A percentile compares a stretch with the other conserved stretches of the same genome.
phyloP scores from a whole-genome alignment of 64 coral and sea anemone species.

The Porites australiensis region DNA sequence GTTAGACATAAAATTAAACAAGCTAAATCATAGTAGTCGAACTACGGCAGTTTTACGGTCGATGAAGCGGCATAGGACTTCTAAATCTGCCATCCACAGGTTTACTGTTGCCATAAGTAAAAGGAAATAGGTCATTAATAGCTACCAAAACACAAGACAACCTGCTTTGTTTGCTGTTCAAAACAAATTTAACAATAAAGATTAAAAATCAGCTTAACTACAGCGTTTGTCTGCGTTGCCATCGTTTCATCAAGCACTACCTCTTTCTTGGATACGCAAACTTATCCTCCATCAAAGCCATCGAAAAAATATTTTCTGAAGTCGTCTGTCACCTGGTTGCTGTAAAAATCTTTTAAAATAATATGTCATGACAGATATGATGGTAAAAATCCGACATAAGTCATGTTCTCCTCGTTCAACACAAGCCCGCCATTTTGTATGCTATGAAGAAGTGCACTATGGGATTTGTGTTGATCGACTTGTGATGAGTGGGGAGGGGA shows the following conservation, averaged over 20 bases:
- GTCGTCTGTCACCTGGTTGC: neutral
- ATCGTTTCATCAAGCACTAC: slow-evolving; percentile 51
- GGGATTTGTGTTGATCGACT: slow-evolving; percentile 39
- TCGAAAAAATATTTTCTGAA: slow-evolving; percentile 19
- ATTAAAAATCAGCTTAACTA: too few species aligned
- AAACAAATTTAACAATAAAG: neutral
- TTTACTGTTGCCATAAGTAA: neutral
- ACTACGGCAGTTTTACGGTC: too few species aligned
- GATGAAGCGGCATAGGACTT: too few species aligned
- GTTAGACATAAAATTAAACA: too few species aligned
- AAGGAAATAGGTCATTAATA: too few species aligned
- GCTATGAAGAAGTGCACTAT: neutral
- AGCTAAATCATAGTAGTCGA: too few species aligned
- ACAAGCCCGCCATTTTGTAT: slow-evolving; percentile 45
- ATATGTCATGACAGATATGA: neutral
- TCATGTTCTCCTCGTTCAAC: too few species aligned
- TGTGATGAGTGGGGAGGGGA: too few species aligned
- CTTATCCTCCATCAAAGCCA: slow-evolving; percentile 64
- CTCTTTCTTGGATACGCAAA: slow-evolving; percentile 49
- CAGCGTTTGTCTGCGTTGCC: slow-evolving; percentile 18
- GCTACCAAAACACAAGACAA: neutral
- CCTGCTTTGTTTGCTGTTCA: neutral
- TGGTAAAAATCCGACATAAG: neutral
- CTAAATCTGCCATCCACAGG: too few species aligned
- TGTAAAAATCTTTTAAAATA: neutral